These are phyloP conservation scores for Metopia argyrocephala DNA, from an alignment of 2,888 invertebrate genomes.

Conservation along the genomic window DNA sequence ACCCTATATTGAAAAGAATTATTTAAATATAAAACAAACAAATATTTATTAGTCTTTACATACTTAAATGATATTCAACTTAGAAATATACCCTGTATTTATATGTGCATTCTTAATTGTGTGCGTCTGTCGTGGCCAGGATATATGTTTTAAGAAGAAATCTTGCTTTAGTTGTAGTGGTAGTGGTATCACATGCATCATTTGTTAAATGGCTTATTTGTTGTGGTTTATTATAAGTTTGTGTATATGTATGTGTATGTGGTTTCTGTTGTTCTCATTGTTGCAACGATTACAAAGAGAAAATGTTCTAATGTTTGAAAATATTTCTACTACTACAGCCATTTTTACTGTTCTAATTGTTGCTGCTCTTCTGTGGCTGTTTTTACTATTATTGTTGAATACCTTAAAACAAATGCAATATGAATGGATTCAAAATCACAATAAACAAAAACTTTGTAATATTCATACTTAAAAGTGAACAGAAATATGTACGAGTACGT, in stretches of 20 bases:
- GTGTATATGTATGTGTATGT: too few relatives aligned
- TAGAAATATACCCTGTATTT: not conserved
- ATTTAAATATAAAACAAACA: too few relatives aligned
- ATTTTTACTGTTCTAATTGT: not conserved
- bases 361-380: not conserved
- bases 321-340: not conserved
- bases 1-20: too few relatives aligned
- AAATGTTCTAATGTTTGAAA: not conserved
- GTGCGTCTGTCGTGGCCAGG: not conserved
- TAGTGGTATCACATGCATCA: conserved; percentile 21
- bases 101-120: not conserved
- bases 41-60: too few relatives aligned
- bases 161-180: not conserved
- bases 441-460: conserved; percentile 23
- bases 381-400: conserved; percentile 19
- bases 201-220: conserved; percentile 59
- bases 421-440: conserved; percentile 32
- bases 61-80: too few relatives aligned
- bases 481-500: not conserved
- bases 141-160: too few relatives aligned
- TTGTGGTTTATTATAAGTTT: conserved; percentile 58
- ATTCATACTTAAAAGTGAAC: not conserved
- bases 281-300: conserved; percentile 6
- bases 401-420: conserved; percentile 15
- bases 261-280: conserved; percentile 36